These are phyloP conservation scores for Cetonia aurata DNA, from an alignment of 2,888 invertebrate species.

Conservation along the genomic window DNA sequence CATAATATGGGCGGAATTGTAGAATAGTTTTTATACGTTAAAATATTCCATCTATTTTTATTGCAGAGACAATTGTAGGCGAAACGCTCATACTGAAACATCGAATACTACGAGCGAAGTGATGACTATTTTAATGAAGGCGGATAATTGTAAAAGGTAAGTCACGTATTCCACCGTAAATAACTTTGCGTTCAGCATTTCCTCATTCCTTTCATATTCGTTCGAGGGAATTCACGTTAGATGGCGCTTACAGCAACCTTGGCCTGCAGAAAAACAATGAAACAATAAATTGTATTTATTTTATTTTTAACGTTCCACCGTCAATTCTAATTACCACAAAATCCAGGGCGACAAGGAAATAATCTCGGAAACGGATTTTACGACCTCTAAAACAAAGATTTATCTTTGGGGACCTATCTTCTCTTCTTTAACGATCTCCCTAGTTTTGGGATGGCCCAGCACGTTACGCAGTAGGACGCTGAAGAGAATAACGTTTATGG, in stretches of 20 bases:
- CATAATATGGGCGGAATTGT: no score
- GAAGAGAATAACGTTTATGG: slow-evolving; percentile 17
- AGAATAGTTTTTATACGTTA: no score
- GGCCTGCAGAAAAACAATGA: neutral
- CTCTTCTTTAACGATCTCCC: slow-evolving; percentile 5
- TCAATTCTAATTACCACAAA: slow-evolving; percentile 28
- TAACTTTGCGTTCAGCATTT: slow-evolving; percentile 5
- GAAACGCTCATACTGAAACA: no score
- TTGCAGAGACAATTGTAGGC: no score
- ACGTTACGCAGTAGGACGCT: slow-evolving; percentile 8
- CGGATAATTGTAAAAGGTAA: neutral
- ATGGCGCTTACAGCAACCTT: slow-evolving; percentile 2
- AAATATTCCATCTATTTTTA: no score
- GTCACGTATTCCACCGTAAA: slow-evolving; percentile 20
- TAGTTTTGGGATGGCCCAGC: neutral
- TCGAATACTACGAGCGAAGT: no score
- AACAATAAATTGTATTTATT: neutral
- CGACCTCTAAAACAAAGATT: slow-evolving; percentile 26
- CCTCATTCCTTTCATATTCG: slow-evolving; percentile 8
- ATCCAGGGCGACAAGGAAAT: slow-evolving; percentile 8
- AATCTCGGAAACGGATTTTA: slow-evolving; percentile 22
- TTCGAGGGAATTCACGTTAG: neutral
- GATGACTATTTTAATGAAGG: no score
- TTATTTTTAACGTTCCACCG: neutral
- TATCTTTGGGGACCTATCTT: slow-evolving; percentile 9